Conservation (phyloP, 2,113 vertebrate species). For the Lontra canadensis region DNA sequence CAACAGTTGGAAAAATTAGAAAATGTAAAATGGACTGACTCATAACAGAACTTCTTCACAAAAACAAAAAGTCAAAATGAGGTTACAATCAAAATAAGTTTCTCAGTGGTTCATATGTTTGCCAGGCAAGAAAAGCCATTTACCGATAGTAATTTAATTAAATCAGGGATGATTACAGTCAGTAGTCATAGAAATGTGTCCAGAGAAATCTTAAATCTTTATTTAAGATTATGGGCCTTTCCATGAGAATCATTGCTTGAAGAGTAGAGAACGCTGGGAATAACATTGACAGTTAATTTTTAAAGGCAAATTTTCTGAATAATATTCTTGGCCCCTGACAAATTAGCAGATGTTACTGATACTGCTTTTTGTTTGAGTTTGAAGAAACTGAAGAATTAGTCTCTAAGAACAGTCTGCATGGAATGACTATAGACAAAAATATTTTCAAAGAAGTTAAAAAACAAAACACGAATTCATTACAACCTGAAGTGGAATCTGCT, state of each 20-base stretch:
- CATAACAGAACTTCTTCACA: conserved; percentile 17
- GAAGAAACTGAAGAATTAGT: background rate
- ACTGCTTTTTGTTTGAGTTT: background rate
- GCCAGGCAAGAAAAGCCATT: background rate
- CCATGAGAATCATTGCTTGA: background rate
- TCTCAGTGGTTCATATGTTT: background rate
- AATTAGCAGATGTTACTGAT: background rate
- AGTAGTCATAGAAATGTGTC: background rate
- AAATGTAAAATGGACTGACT: background rate
- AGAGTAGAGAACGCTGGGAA: background rate
- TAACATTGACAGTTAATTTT: background rate
- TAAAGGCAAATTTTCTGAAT: background rate
- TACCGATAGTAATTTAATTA: background rate
- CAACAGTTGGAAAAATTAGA: background rate
- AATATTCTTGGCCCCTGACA: background rate
- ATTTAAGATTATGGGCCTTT: background rate
- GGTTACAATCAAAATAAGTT: background rate
- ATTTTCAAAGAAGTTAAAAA: background rate
- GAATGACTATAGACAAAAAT: background rate
- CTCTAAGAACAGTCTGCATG: background rate
- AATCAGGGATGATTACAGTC: background rate
- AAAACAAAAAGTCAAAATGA: background rate
- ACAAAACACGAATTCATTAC: background rate
- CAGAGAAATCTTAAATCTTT: background rate
- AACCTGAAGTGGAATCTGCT: background rate